Evolutionary conservation across 35 echinoderm and acorn worm species (phyloP), one percentile per base, ranked within the genome.

Genomic region (Antedon bifida): DNA sequence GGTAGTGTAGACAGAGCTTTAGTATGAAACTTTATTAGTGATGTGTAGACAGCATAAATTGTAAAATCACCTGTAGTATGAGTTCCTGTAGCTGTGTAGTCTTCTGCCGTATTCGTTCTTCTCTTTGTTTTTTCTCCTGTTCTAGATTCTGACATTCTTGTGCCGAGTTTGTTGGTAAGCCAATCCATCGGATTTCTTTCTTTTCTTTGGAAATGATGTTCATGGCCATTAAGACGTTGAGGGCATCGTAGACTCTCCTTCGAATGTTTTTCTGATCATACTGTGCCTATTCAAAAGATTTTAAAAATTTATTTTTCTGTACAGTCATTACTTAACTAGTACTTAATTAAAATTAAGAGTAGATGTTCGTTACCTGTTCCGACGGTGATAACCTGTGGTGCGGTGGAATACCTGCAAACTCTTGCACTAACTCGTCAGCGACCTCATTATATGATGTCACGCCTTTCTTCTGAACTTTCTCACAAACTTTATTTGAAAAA

Each of bases 151-250:
- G 87, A 33, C 95, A 99, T 78, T 99, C 95, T 75, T 99, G 95
- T n/a, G 87, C 85, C 3, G 95, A 99, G 77, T 99, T 99, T 79
- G 95, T 99, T 0, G 95, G 95, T 35, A 99, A 78, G 14, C 95
- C 95, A 16, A 99, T 99, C 95, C 95, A 99, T 38, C 78, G 76
- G 39, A 99, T 99, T 81, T 99, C 95, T 77, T 99, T 99, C 85
- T 99, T 99, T 44, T 99, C 95, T 75, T 99, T 99, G 0, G 95
- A 99, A 75, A 99, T 99, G 74, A 99, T 99, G 75, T 99, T 99
- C 95, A 99, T 99, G 0, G 95, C 95, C 95, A 99, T 99, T 19
- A 99, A 39, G n/a, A 99, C 95, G 34, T 99, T 99, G 42, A 99
- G 88, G 82, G 95, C 95, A 81, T 99, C 95, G 76, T 99, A 99